phyloP scores from a whole-genome alignment of 1,140 invertebrate species.

The Semibalanus balanoides region DNA sequence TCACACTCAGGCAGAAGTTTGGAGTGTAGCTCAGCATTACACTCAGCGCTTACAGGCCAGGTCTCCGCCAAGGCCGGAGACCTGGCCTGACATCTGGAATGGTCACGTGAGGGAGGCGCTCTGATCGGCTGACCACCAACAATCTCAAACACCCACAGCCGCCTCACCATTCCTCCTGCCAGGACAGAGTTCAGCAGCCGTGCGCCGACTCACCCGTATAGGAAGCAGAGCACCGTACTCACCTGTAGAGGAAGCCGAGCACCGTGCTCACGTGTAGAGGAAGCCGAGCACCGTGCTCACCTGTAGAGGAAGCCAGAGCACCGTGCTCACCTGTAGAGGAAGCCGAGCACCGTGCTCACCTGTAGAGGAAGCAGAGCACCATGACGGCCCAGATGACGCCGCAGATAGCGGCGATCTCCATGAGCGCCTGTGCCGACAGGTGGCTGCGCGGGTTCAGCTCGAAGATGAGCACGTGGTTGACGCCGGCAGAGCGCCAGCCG shows the following conservation, averaged over 20 bases:
- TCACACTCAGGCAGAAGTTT: no score
- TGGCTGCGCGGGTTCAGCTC: constrained; percentile 96
- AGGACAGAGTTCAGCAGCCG: no score
- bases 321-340: constrained; percentile 39
- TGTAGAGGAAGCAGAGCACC: constrained; percentile 51
- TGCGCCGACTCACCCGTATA: background rate
- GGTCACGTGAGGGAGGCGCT: no score
- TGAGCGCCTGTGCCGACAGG: constrained; percentile 82
- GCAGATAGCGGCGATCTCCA: constrained; percentile 88
- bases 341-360: constrained; percentile 36
- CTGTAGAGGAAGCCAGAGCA: background rate
- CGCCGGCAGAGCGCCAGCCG: constrained; percentile 63
- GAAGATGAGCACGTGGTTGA: constrained; percentile 98
- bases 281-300: background rate
- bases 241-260: background rate
- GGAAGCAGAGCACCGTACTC: background rate
- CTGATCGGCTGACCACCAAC: no score
- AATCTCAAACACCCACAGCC: no score
- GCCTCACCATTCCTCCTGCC: no score
- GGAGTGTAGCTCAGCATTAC: no score
- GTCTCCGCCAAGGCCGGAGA: no score
- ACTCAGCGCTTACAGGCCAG: no score
- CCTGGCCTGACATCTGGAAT: no score
- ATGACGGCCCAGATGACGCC: constrained; percentile 89
- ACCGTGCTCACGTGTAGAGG: background rate